Evolutionary conservation across 2,113 vertebrate species (phyloP).

Genomic region (Leptodactylus fuscus): DNA sequence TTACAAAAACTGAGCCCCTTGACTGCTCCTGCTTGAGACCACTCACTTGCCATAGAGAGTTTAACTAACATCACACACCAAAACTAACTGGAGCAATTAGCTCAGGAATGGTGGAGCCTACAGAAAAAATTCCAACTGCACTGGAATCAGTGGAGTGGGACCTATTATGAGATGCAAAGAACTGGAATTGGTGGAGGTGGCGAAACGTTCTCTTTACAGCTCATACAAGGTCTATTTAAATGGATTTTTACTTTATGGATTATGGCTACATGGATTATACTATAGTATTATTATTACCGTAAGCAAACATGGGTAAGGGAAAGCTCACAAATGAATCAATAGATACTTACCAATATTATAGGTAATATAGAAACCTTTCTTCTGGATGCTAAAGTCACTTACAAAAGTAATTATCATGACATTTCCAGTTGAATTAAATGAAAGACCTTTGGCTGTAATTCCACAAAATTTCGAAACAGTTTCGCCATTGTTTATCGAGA

Average conservation of each 20-base stretch:
- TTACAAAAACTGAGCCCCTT: too few relatives aligned
- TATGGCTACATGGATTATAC: too few relatives aligned
- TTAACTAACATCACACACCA: too few relatives aligned
- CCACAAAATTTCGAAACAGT: slow-evolving; percentile 86
- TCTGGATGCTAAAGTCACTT: slow-evolving; percentile 97
- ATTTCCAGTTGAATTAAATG: slow-evolving; percentile 90
- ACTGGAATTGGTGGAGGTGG: too few relatives aligned
- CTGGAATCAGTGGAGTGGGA: too few relatives aligned
- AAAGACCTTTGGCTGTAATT: slow-evolving; percentile 89
- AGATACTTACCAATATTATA: slow-evolving; percentile 84
- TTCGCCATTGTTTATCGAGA: slow-evolving; percentile 83
- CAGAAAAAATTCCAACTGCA: too few relatives aligned
- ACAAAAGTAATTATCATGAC: slow-evolving; percentile 88
- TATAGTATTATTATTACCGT: neutral
- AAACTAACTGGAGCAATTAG: too few relatives aligned
- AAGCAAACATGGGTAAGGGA: neutral
- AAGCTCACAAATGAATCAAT: neutral
- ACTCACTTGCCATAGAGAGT: too few relatives aligned
- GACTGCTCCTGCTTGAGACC: too few relatives aligned
- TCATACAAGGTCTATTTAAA: neutral
- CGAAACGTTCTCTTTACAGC: too few relatives aligned
- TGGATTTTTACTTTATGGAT: neutral
- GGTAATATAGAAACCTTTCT: slow-evolving; percentile 90
- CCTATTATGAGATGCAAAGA: too few relatives aligned
- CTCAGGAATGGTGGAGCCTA: too few relatives aligned